Conservation (phyloP, 2,888 invertebrate species). For the Yponomeuta evonymella region DNA sequence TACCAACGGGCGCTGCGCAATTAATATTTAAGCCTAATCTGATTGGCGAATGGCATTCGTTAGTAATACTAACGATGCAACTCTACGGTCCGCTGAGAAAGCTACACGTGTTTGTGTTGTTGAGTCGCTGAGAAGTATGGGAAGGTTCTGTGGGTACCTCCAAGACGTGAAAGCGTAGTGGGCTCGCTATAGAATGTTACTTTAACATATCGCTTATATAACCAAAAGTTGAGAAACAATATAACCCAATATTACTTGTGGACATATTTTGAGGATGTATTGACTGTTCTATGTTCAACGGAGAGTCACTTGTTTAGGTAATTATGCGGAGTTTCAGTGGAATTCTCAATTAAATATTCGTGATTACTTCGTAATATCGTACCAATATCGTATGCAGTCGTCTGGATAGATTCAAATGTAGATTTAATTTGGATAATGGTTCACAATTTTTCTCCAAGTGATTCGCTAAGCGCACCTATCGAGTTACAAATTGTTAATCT, state of each 20-base stretch:
- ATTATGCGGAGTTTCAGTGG: too few relatives aligned
- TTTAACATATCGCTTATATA: neutral
- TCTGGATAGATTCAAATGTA: too few relatives aligned
- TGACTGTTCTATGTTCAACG: too few relatives aligned
- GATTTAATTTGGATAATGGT: too few relatives aligned
- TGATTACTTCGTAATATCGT: too few relatives aligned
- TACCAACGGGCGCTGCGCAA: constrained; percentile 59
- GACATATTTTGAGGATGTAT: too few relatives aligned
- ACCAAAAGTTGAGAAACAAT: neutral
- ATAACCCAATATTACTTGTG: neutral
- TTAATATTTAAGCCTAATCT: constrained; percentile 76
- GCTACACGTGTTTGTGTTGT: constrained; percentile 12
- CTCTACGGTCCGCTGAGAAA: constrained; percentile 5
- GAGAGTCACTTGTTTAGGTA: too few relatives aligned
- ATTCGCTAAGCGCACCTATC: constrained; percentile 66
- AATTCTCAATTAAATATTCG: too few relatives aligned
- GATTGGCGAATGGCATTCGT: constrained; percentile 57
- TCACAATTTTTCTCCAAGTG: constrained; percentile 30
- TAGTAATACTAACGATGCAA: constrained; percentile 62
- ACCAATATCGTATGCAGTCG: too few relatives aligned
- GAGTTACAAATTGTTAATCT: constrained; percentile 74
- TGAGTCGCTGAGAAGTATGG: constrained; percentile 1
- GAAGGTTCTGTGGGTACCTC: neutral
- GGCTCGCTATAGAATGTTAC: neutral
- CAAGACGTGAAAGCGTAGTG: neutral